phyloP scores from a whole-genome alignment of 2,797 vertebrate species.

The Remorina albescens region DNA sequence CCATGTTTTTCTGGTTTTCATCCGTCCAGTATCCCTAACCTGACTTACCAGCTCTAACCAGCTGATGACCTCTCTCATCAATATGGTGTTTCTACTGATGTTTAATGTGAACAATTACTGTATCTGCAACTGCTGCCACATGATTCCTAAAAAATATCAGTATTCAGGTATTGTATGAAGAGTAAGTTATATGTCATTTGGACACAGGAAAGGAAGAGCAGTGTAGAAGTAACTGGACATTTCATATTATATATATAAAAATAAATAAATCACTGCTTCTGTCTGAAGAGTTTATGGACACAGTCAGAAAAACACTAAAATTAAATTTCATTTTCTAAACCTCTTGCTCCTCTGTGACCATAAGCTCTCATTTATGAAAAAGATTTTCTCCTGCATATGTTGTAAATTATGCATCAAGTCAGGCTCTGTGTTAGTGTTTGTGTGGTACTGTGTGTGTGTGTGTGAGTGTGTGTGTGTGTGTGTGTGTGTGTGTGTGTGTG shows the following conservation, averaged over 20 bases:
- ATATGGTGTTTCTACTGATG: background rate
- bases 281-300: conserved; percentile 25
- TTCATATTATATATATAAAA: background rate
- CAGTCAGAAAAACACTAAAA: conserved; percentile 5
- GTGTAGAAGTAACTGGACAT: background rate
- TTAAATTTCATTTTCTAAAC: conserved; percentile 44
- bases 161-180: background rate
- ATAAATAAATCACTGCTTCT: background rate
- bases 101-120: background rate
- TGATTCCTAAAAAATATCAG: background rate
- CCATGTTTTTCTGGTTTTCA: no score
- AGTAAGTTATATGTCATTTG: background rate
- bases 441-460: conserved; percentile 24
- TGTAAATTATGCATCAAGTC: conserved; percentile 68
- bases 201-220: background rate
- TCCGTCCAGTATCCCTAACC: no score
- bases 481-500: conserved; percentile 28
- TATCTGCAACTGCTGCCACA: background rate
- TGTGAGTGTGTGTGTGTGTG: conserved; percentile 27
- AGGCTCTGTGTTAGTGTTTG: conserved; percentile 34
- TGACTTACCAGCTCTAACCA: no score
- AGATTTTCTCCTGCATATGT: conserved; percentile 69
- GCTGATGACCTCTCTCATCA: no score
- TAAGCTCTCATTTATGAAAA: conserved; percentile 76
- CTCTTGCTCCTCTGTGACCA: conserved; percentile 31